phyloP scores from a whole-genome alignment of 2,113 vertebrate species.

The Casuarius casuarius region DNA sequence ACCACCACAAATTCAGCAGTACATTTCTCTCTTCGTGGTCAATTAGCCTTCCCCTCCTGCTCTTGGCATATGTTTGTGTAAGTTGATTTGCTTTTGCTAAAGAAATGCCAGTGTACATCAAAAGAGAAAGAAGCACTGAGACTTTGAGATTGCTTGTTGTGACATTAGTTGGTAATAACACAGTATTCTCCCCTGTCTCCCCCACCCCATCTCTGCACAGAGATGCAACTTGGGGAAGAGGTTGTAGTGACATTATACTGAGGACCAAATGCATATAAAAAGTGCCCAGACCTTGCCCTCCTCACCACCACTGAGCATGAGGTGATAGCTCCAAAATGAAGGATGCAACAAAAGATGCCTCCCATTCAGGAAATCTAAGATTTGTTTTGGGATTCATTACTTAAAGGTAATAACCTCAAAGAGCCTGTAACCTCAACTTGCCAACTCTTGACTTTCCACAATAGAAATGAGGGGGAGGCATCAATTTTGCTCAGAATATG shows the following conservation, averaged over 20 bases:
- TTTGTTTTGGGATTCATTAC: neutral
- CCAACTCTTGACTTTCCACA: neutral
- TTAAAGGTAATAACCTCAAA: neutral
- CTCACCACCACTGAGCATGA: neutral
- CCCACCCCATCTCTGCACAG: neutral
- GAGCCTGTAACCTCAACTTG: neutral
- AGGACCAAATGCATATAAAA: neutral
- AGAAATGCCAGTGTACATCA: neutral
- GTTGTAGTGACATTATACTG: neutral
- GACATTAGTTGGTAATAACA: neutral
- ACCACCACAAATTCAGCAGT: neutral
- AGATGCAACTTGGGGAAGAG: neutral
- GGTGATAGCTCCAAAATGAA: neutral
- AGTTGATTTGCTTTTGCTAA: constrained; percentile 11
- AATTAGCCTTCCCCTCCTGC: constrained; percentile 12
- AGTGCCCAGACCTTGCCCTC: neutral
- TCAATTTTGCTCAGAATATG: neutral
- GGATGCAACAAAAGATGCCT: neutral
- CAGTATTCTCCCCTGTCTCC: neutral
- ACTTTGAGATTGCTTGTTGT: neutral
- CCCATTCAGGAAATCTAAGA: neutral
- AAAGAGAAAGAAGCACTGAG: neutral
- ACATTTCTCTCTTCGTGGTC: neutral
- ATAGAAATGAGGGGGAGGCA: neutral
- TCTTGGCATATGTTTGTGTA: neutral